Evolutionary conservation across 2,797 vertebrate genomes (phyloP), one percentile per base, ranked within the genome.

Genomic region (Graptemys geographica): DNA sequence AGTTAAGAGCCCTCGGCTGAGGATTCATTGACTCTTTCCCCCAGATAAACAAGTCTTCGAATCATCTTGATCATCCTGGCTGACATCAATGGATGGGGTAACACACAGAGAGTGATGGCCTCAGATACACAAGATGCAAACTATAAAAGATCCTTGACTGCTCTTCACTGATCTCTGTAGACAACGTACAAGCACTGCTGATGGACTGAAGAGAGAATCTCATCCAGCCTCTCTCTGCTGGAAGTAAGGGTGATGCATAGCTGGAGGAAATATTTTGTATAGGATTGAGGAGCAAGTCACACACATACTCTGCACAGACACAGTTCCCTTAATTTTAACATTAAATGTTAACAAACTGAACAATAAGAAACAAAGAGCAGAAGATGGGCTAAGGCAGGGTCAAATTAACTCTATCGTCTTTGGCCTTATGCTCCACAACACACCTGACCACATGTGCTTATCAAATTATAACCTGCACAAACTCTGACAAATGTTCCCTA

Each of bases 291-390:
- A 90, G 15, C 52, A 92, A 27, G 12, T 81, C 89, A 27, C 37
- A 81, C 51, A 37, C 52, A 37, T 3, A 49, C 9, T 52, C 33
- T 56, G 56, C 13, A 80, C 6, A 65, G 78, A 88, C 4, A 55
- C 23, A 83, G 8, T 1, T 44, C 28, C 25, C 74, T 78, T 49
- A 8, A 31, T 94, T 78, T 74, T 16, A 31, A 72, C 57, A 83
- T 90, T 55, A 89, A 44, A 91, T 41, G 80, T 47, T 78, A 81
- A 81, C 94, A 93, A 91, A 89, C n/a, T 80, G 55, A 91, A 96
- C 94, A 49, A 88, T 4, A 37, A 81, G 12, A 4, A 87, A 91
- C 90, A 94, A 49, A 78, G 19, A 74, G 25, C 25, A 49, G 44
- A 28, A 78, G 44, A 49, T 65, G 25, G 52, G 37, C 59, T 85